A percentile compares a stretch with the other conserved stretches of the same genome.
Conservation (phyloP, 2,113 vertebrate genomes). For the Sceloporus tristichus region DNA sequence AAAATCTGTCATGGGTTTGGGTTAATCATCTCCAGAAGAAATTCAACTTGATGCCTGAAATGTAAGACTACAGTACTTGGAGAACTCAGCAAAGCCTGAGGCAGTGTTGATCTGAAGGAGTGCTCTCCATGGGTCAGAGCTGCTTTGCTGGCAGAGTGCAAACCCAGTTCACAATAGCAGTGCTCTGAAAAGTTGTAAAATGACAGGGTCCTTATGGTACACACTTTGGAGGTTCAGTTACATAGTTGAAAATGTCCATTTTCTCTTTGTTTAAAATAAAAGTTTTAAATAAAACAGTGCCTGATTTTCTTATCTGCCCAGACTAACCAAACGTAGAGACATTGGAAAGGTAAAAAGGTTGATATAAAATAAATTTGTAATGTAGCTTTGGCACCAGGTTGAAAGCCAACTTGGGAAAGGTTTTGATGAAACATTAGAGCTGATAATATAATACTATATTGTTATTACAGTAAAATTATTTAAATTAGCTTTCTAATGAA, state of each 20-base stretch:
- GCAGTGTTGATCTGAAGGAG: constrained; percentile 92
- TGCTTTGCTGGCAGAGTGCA: constrained; percentile 86
- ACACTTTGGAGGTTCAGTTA: constrained; percentile 79
- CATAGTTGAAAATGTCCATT: constrained; percentile 76
- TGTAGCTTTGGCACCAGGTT: constrained; percentile 35
- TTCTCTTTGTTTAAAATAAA: constrained; percentile 80
- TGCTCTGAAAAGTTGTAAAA: constrained; percentile 80
- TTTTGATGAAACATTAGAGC: constrained; percentile 31
- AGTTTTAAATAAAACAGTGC: constrained; percentile 80
- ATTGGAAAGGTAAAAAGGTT: constrained; percentile 24
- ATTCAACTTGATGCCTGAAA: constrained; percentile 97
- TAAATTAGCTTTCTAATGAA: not conserved
- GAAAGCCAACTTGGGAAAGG: constrained; percentile 50
- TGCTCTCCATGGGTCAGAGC: constrained; percentile 93
- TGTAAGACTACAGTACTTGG: constrained; percentile 96
- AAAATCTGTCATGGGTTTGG: constrained; percentile 99
- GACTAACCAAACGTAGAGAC: constrained; percentile 69
- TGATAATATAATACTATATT: not conserved
- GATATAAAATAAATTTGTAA: constrained; percentile 60
- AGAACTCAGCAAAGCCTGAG: constrained; percentile 91
- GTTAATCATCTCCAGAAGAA: constrained; percentile 99
- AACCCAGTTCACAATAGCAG: constrained; percentile 82
- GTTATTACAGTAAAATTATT: not conserved
- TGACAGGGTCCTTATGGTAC: constrained; percentile 79
- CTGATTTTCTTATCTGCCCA: constrained; percentile 77